Percentiles rank a stretch among this genome's conserved stretches.
Evolutionary conservation across 2,797 vertebrate genomes (phyloP).

Genomic region (Alcedo quadribrachys): DNA sequence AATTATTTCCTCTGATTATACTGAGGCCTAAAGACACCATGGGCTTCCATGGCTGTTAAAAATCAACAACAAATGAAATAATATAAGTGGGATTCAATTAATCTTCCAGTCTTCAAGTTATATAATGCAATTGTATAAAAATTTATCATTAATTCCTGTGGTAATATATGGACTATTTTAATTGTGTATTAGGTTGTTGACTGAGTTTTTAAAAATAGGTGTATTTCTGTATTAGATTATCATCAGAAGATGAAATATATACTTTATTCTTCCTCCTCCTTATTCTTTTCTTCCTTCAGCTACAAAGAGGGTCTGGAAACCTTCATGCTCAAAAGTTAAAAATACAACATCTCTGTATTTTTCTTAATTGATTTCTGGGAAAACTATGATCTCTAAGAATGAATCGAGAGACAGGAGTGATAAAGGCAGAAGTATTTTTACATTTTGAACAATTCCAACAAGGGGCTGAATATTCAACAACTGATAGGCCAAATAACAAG

Average conservation of each 20-base stretch:
- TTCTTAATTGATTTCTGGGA: conserved; percentile 65
- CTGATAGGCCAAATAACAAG: conserved; percentile 73
- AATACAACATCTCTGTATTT: conserved; percentile 43
- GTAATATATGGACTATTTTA: not conserved
- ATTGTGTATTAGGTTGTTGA: not conserved
- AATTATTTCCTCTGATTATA: not conserved
- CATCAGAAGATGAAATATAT: conserved; percentile 10
- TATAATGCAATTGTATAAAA: not conserved
- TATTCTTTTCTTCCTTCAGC: conserved; percentile 26
- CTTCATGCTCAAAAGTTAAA: conserved; percentile 51
- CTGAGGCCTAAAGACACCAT: not conserved
- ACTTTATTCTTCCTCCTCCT: conserved; percentile 35
- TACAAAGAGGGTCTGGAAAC: conserved; percentile 44
- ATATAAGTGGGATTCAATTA: conserved; percentile 1
- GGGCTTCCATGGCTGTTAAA: not conserved
- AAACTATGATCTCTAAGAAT: conserved; percentile 57
- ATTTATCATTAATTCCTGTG: not conserved
- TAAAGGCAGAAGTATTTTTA: conserved; percentile 68
- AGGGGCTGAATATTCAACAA: conserved; percentile 68
- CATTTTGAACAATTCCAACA: conserved; percentile 69
- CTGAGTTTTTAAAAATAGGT: not conserved
- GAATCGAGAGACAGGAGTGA: conserved; percentile 58
- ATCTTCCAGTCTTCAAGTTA: conserved; percentile 37
- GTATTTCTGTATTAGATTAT: conserved; percentile 18
- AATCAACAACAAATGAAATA: not conserved